Evolutionary conservation across 1,140 invertebrate genomes (phyloP).

Genomic region (Micrasema minimum): DNA sequence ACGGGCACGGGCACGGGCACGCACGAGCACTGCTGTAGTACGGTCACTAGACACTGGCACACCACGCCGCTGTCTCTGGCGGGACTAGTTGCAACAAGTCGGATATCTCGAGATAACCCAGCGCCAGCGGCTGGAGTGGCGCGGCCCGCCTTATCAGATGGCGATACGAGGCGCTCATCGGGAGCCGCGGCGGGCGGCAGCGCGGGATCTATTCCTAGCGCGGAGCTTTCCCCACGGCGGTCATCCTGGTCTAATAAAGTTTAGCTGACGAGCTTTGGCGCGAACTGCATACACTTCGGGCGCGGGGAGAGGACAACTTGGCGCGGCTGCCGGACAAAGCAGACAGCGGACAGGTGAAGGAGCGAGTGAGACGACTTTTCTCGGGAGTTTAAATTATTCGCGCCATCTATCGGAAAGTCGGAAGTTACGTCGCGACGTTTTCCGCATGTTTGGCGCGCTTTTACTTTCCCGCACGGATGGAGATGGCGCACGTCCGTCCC

Average conservation of each 20-base stretch:
- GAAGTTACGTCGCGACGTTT: slow-evolving; percentile 32
- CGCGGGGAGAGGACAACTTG: slow-evolving; percentile 11
- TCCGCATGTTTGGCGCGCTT: slow-evolving; percentile 32
- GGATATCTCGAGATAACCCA: slow-evolving; percentile 11
- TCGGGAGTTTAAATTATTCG: slow-evolving; percentile 23
- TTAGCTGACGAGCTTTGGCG: slow-evolving; percentile 39
- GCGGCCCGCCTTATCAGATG: slow-evolving; percentile 6
- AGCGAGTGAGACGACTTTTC: not conserved
- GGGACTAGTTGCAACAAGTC: not conserved
- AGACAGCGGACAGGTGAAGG: slow-evolving; percentile 14
- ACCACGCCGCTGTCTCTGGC: too few relatives aligned
- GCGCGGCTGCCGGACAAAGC: slow-evolving; percentile 8
- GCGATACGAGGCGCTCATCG: not conserved
- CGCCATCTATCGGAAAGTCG: slow-evolving; percentile 18
- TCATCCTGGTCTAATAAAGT: slow-evolving; percentile 41
- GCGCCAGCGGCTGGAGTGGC: slow-evolving; percentile 2
- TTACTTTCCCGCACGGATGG: slow-evolving; percentile 15
- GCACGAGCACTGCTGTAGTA: too few relatives aligned
- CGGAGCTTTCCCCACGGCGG: slow-evolving; percentile 43
- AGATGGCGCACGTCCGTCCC: slow-evolving; percentile 20
- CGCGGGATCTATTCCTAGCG: slow-evolving; percentile 37
- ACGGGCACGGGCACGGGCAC: too few relatives aligned
- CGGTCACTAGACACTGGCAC: too few relatives aligned
- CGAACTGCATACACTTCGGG: slow-evolving; percentile 14
- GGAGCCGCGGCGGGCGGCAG: slow-evolving; percentile 12